These are phyloP conservation scores for Muscicapa adusta DNA, from an alignment of 2,113 vertebrate genomes.

Conservation along the genomic window DNA sequence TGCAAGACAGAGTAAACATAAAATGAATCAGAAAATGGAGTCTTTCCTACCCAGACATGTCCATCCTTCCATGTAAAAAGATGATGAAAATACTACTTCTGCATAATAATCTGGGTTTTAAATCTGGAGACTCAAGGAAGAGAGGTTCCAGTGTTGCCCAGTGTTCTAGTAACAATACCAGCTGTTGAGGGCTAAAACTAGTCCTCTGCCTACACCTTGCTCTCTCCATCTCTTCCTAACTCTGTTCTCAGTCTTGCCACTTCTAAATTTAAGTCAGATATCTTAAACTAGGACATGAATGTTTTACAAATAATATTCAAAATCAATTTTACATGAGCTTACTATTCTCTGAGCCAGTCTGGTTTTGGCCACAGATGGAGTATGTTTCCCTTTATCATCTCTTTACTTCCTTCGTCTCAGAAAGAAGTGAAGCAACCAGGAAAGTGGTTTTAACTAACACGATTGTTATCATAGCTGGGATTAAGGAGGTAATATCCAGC, in stretches of 20 bases:
- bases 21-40: constrained; percentile 21
- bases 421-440: not conserved
- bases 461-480: not conserved
- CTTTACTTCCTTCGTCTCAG: not conserved
- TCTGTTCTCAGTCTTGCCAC: not conserved
- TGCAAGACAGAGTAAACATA: constrained; percentile 14
- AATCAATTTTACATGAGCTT: not conserved
- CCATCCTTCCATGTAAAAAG: not conserved
- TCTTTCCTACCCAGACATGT: not conserved
- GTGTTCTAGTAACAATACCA: not conserved
- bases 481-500: constrained; percentile 35
- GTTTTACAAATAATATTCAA: not conserved
- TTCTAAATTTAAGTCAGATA: not conserved
- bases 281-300: not conserved
- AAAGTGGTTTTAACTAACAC: constrained; percentile 20
- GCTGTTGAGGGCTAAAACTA: not conserved
- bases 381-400: not conserved
- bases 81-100: not conserved
- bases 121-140: not conserved
- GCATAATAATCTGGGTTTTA: not conserved
- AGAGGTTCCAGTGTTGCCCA: not conserved
- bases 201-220: not conserved
- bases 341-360: not conserved
- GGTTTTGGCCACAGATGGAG: not conserved
- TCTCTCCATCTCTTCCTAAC: not conserved